phyloP scores from a whole-genome alignment of 1,140 invertebrate genomes.

The Drosophila athabasca region DNA sequence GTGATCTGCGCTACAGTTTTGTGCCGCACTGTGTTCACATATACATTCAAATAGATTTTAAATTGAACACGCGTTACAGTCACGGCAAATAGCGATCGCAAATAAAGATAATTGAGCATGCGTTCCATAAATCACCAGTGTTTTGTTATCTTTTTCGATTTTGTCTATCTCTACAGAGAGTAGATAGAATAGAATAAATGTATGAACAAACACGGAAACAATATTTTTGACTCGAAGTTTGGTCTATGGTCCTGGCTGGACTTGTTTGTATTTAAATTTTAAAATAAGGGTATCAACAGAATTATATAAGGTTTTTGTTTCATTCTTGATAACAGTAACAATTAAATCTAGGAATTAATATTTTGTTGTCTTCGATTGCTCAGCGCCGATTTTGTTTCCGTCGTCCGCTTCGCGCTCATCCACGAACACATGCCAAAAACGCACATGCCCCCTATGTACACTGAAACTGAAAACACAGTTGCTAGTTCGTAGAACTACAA shows the following conservation, averaged over 20 bases:
- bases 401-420: conserved; percentile 3
- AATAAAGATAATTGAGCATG: conserved; percentile 34
- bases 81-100: conserved; percentile 23
- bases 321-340: conserved; percentile 64
- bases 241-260: conserved; percentile 39
- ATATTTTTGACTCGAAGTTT: conserved; percentile 4
- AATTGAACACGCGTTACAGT: conserved; percentile 36
- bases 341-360: conserved; percentile 68
- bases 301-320: conserved; percentile 32
- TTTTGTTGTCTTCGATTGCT: too few species aligned
- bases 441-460: conserved; percentile 48
- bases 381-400: conserved; percentile 10
- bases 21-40: conserved; percentile 13
- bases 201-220: neutral
- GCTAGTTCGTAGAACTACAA: conserved; percentile 5
- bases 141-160: conserved; percentile 11
- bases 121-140: conserved; percentile 16
- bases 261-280: conserved; percentile 53
- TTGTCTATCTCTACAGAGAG: neutral
- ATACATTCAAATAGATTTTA: conserved; percentile 26
- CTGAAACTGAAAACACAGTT: conserved; percentile 21
- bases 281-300: conserved; percentile 58
- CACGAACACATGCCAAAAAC: conserved; percentile 3
- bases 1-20: neutral
- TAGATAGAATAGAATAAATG: neutral